These are phyloP conservation scores for Semibalanus balanoides DNA, from an alignment of 1,140 invertebrate genomes.

Conservation along the genomic window DNA sequence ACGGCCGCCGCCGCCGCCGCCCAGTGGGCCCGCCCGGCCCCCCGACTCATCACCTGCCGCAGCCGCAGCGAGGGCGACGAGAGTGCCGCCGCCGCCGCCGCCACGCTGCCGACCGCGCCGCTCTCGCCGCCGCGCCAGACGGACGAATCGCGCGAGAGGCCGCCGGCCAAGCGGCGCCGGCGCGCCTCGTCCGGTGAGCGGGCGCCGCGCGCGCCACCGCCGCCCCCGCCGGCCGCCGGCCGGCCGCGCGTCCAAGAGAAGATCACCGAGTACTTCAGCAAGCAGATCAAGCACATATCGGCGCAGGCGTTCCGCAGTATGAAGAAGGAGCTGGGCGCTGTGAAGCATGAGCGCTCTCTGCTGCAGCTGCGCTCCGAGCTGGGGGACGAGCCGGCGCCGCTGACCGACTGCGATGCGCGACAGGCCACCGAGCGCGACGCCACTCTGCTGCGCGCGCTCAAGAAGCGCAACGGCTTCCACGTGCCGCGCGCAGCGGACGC, in stretches of 20 bases:
- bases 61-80: not conserved
- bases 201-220: too few species aligned
- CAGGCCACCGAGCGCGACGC: not conserved
- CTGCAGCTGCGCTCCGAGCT: not conserved
- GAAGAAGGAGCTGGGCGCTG: not conserved
- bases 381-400: not conserved
- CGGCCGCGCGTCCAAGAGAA: constrained; percentile 35
- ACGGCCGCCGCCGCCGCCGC: too few species aligned
- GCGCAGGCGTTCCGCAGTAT: not conserved
- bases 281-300: constrained; percentile 49
- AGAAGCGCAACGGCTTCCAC: not conserved
- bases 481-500: too few species aligned
- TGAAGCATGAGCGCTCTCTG: not conserved
- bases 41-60: too few species aligned
- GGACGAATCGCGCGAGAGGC: too few species aligned
- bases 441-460: not conserved
- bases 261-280: constrained; percentile 67
- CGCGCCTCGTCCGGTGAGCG: not conserved
- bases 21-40: not conserved
- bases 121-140: too few species aligned
- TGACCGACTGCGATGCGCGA: not conserved
- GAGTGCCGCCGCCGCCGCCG: too few species aligned
- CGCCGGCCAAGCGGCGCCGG: not conserved
- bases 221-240: too few species aligned
- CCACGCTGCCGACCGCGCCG: too few species aligned